Percentiles rank a stretch among this genome's conserved stretches.
Evolutionary conservation across 2,113 vertebrate species (phyloP).

Genomic region (Canis aureus): DNA sequence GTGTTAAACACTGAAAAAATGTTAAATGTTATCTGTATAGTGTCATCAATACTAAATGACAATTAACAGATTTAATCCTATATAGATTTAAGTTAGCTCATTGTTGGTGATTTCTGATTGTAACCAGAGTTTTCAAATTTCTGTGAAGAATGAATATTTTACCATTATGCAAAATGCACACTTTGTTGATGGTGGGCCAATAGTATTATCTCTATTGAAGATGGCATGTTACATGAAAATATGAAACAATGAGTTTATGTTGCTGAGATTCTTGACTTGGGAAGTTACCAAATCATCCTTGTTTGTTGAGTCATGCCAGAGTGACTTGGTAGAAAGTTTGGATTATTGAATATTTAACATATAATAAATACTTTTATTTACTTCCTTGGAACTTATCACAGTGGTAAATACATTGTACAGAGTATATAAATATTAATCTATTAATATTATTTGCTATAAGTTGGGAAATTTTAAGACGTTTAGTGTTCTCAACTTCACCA

Average conservation of each 20-base stretch:
- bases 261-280: too few relatives aligned
- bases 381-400: background rate
- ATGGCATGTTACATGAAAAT: background rate
- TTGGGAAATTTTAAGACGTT: background rate
- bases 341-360: too few relatives aligned
- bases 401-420: background rate
- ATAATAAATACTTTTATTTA: background rate
- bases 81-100: background rate
- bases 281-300: too few relatives aligned
- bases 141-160: background rate
- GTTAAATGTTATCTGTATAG: background rate
- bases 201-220: too few relatives aligned
- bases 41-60: background rate
- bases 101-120: background rate
- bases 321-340: too few relatives aligned
- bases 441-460: slow-evolving; percentile 9
- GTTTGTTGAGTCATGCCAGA: too few relatives aligned
- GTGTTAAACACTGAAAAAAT: background rate
- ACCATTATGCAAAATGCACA: background rate
- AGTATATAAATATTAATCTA: background rate
- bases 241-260: too few relatives aligned
- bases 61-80: background rate
- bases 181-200: too few relatives aligned
- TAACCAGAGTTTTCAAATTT: slow-evolving; percentile 38
- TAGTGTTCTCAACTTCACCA: background rate